phyloP scores from a whole-genome alignment of 2,888 invertebrate genomes.

The Macroteleia sp. region DNA sequence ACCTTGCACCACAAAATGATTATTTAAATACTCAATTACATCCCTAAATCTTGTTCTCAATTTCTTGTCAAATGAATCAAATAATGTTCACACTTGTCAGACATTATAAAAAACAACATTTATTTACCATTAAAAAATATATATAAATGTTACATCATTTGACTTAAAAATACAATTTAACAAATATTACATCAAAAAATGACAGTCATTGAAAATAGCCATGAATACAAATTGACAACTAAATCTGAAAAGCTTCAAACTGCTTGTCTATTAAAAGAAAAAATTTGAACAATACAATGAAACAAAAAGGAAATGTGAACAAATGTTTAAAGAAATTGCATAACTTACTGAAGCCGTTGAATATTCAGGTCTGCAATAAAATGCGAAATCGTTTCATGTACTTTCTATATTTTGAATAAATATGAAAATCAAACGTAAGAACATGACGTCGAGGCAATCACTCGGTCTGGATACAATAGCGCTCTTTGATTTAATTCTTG shows the following conservation, averaged over 20 bases:
- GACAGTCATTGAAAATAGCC: conserved; percentile 12
- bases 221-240: conserved; percentile 28
- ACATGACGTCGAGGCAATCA: conserved; percentile 67
- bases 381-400: conserved; percentile 44
- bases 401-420: conserved; percentile 70
- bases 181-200: conserved; percentile 37
- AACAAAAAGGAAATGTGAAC: not conserved
- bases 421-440: conserved; percentile 68
- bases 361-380: conserved; percentile 49
- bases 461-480: conserved; percentile 71
- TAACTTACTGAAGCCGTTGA: conserved; percentile 26
- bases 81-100: conserved; percentile 1
- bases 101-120: conserved; percentile 41
- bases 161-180: conserved; percentile 35
- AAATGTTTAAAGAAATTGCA: conserved; percentile 3
- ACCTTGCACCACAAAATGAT: no score
- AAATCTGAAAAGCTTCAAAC: conserved; percentile 15
- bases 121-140: conserved; percentile 38
- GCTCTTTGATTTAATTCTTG: conserved; percentile 62
- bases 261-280: not conserved
- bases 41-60: no score
- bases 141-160: conserved; percentile 48
- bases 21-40: no score
- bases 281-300: not conserved
- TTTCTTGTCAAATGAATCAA: not conserved